Conservation (phyloP, 2,888 invertebrate species). For the Lomographa bimaculata region DNA sequence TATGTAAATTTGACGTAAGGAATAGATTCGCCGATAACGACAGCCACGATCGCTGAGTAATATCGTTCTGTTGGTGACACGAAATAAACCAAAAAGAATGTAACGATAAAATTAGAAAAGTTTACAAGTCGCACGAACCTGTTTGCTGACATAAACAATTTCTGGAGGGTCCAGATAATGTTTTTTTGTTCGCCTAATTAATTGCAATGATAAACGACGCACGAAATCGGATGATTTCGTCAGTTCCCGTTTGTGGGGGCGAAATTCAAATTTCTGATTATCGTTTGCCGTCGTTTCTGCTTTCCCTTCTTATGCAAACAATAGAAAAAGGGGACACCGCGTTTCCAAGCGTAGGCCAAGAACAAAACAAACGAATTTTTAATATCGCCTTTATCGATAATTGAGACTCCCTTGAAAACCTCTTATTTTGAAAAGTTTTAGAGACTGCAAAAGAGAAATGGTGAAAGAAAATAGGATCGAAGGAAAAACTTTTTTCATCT, state of each 20-base stretch:
- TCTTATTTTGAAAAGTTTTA: constrained; percentile 82
- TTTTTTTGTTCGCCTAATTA: constrained; percentile 72
- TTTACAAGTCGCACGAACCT: constrained; percentile 47
- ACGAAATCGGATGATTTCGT: constrained; percentile 76
- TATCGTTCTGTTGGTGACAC: constrained; percentile 28
- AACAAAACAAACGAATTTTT: constrained; percentile 84
- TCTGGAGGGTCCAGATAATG: constrained; percentile 55
- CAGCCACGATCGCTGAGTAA: constrained; percentile 31
- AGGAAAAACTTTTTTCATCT: constrained; percentile 82
- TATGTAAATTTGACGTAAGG: constrained; percentile 64
- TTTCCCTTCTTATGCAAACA: constrained; percentile 77
- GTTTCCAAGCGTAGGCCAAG: constrained; percentile 71
- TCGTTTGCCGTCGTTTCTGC: constrained; percentile 70
- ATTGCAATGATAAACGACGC: constrained; percentile 74
- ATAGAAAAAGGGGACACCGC: constrained; percentile 75
- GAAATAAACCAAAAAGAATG: constrained; percentile 36
- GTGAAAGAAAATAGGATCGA: constrained; percentile 79
- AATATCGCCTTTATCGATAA: constrained; percentile 83
- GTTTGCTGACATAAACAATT: constrained; percentile 57
- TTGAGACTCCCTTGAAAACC: constrained; percentile 81
- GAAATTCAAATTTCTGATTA: constrained; percentile 81
- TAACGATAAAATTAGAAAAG: constrained; percentile 40
- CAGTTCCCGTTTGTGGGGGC: constrained; percentile 63
- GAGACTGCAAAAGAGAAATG: constrained; percentile 80
- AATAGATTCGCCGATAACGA: constrained; percentile 58